Evolutionary conservation across 2,113 vertebrate species (phyloP).

Genomic region (Cephalopterus ornatus): DNA sequence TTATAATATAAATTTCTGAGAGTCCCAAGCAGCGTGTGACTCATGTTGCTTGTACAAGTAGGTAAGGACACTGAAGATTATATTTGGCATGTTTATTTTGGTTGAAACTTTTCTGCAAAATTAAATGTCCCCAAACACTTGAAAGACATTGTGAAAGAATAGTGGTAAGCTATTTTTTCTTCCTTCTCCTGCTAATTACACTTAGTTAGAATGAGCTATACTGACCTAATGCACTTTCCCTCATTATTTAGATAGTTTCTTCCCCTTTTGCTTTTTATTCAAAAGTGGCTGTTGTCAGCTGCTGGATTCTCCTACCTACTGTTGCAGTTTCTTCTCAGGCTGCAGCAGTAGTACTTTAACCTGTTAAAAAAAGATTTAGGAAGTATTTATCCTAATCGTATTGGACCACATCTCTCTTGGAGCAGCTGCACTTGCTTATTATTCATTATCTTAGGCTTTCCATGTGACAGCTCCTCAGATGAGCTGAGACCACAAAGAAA

Average conservation of each 20-base stretch:
- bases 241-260: conserved; percentile 26
- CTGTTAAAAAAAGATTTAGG: neutral
- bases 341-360: neutral
- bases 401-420: neutral
- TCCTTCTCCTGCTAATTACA: conserved; percentile 38
- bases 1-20: neutral
- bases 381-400: neutral
- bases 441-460: neutral
- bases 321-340: neutral
- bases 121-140: neutral
- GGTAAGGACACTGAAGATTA: neutral
- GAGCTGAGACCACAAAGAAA: neutral
- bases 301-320: neutral
- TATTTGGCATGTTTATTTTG: neutral
- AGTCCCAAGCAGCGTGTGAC: neutral
- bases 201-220: conserved; percentile 26
- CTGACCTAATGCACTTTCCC: conserved; percentile 32
- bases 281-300: neutral
- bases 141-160: neutral
- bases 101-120: neutral
- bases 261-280: neutral
- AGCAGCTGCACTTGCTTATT: neutral
- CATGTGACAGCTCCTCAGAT: neutral
- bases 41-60: neutral
- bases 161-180: neutral